These are phyloP conservation scores for Marisa cornuarietis DNA, from an alignment of 1,140 invertebrate species.

Conservation along the genomic window DNA sequence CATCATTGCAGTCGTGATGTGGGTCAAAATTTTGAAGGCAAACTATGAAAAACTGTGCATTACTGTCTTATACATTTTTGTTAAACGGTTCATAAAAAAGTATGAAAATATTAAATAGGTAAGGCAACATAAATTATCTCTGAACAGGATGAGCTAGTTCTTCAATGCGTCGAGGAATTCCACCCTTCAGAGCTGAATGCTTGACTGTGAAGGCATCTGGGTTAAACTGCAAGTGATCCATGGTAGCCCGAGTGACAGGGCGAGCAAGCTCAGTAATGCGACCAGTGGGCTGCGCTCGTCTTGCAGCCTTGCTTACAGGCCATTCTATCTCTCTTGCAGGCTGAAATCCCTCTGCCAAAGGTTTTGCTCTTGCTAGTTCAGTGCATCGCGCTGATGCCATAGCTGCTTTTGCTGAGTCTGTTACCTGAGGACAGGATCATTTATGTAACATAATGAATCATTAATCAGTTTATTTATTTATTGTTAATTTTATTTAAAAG, in stretches of 20 bases:
- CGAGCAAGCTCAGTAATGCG: slow-evolving; percentile 50
- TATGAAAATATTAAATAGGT: background rate
- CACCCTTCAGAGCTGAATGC: slow-evolving; percentile 54
- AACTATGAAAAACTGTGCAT: background rate
- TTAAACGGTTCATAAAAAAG: background rate
- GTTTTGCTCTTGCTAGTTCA: slow-evolving; percentile 53
- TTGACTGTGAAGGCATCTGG: slow-evolving; percentile 60
- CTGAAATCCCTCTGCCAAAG: slow-evolving; percentile 52
- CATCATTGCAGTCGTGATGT: background rate
- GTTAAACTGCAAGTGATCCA: slow-evolving; percentile 62
- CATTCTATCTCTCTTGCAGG: slow-evolving; percentile 48
- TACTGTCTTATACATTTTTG: background rate
- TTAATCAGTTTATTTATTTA: too few relatives aligned
- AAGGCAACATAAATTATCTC: slow-evolving; percentile 35
- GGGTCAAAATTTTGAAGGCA: background rate
- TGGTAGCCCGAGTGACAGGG: slow-evolving; percentile 53
- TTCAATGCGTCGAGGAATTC: slow-evolving; percentile 43
- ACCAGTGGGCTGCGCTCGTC: slow-evolving; percentile 41
- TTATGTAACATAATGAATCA: too few relatives aligned
- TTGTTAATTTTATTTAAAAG: too few relatives aligned
- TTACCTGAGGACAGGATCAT: slow-evolving; percentile 36
- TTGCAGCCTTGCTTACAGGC: slow-evolving; percentile 48
- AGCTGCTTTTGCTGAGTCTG: slow-evolving; percentile 46
- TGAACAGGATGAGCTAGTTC: slow-evolving; percentile 52
- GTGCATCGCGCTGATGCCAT: slow-evolving; percentile 47